phyloP scores from a whole-genome alignment of 2,113 vertebrate genomes.

The Halcyon senegalensis region DNA sequence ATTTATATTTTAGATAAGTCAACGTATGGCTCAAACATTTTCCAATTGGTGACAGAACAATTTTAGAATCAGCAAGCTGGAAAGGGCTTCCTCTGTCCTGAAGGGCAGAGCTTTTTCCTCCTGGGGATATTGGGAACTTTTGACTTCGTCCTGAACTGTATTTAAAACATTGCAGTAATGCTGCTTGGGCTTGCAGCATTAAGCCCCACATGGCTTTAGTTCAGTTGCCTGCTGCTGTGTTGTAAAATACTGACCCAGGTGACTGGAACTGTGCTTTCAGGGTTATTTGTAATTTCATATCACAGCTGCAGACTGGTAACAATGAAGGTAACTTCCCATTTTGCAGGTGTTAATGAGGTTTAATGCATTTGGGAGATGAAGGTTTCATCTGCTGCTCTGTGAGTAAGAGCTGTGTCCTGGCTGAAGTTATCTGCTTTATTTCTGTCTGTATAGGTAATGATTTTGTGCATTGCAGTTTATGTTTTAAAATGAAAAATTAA shows the following conservation, averaged over 20 bases:
- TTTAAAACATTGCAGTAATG: background rate
- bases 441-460: background rate
- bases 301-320: slow-evolving; percentile 13
- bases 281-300: background rate
- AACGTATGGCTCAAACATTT: background rate
- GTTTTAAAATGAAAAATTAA: background rate
- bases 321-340: background rate
- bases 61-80: background rate
- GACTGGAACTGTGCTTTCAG: background rate
- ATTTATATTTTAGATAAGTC: background rate
- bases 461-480: background rate
- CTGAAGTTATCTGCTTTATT: background rate
- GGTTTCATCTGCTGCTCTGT: background rate
- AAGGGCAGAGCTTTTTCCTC: background rate
- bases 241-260: background rate
- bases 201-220: background rate
- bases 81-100: background rate
- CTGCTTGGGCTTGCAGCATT: background rate
- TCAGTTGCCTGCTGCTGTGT: slow-evolving; percentile 5
- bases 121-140: background rate
- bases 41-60: background rate
- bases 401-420: background rate
- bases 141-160: background rate
- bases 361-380: background rate
- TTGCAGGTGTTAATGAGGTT: slow-evolving; percentile 31